Conservation (phyloP, 1,140 invertebrate genomes). For the Rhopalosiphum maidis region DNA sequence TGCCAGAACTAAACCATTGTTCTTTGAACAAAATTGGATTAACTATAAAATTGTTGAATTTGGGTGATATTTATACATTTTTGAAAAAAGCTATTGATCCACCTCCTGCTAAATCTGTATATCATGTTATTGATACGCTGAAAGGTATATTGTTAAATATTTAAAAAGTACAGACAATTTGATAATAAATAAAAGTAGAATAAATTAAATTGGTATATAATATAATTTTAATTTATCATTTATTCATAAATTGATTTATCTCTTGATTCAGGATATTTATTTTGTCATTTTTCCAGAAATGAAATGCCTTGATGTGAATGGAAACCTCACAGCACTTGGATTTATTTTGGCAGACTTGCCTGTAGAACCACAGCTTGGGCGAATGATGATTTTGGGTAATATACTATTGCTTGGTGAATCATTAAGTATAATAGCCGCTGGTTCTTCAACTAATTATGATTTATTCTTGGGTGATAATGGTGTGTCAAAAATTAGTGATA, state of each 20-base stretch:
- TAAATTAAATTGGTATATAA: too few relatives aligned
- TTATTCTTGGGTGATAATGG: conserved; percentile 36
- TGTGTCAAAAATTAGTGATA: neutral
- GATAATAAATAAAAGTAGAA: too few relatives aligned
- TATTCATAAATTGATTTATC: neutral
- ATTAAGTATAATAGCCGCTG: conserved; percentile 90
- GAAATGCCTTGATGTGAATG: conserved; percentile 83
- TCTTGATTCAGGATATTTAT: neutral
- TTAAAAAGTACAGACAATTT: too few relatives aligned
- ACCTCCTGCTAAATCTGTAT: conserved; percentile 90
- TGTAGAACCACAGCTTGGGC: conserved; percentile 89
- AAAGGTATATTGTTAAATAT: conserved; percentile 63
- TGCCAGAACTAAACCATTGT: conserved; percentile 94
- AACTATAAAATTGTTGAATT: conserved; percentile 81
- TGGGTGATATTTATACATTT: conserved; percentile 90
- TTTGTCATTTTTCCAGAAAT: conserved; percentile 69
- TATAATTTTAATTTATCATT: too few relatives aligned
- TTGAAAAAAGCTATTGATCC: conserved; percentile 92
- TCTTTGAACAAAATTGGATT: conserved; percentile 89
- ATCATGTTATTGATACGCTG: conserved; percentile 80
- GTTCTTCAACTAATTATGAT: conserved; percentile 71
- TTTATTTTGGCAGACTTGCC: conserved; percentile 78
- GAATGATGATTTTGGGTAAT: conserved; percentile 91
- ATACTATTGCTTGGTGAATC: conserved; percentile 89
- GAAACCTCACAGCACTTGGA: conserved; percentile 82